These are phyloP conservation scores for Lepidocyrtoides sp. DNA, from an alignment of 2,888 invertebrate genomes.

Conservation along the genomic window DNA sequence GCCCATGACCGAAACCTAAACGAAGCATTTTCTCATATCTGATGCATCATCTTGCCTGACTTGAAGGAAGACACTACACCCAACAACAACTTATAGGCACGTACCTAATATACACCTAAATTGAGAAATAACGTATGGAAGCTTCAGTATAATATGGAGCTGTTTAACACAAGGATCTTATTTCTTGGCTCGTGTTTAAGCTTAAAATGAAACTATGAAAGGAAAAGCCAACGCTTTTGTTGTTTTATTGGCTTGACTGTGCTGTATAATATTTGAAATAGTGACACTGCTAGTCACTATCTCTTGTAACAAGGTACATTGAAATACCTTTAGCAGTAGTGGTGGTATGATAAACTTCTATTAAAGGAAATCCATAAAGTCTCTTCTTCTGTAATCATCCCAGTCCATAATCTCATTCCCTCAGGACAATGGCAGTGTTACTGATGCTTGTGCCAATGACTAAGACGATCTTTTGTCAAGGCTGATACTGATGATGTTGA, in stretches of 20 bases:
- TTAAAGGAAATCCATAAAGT: slow-evolving; percentile 36
- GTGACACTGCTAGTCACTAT: too few species aligned
- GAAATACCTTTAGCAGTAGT: not conserved
- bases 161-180: not conserved
- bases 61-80: slow-evolving; percentile 6
- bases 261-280: too few species aligned
- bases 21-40: slow-evolving; percentile 39
- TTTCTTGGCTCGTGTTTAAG: slow-evolving; percentile 66
- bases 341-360: not conserved
- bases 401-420: slow-evolving; percentile 35
- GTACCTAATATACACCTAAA: not conserved
- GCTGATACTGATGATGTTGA: slow-evolving; percentile 56
- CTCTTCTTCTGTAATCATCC: not conserved
- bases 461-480: slow-evolving; percentile 63
- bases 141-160: too few species aligned
- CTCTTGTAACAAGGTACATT: not conserved
- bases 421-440: slow-evolving; percentile 56
- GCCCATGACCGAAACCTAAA: slow-evolving; percentile 50
- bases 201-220: not conserved
- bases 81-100: not conserved
- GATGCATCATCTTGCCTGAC: slow-evolving; percentile 1
- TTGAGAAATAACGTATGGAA: too few species aligned
- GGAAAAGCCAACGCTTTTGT: not conserved
- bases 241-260: slow-evolving; percentile 25
- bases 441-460: slow-evolving; percentile 65